Base-by-base conservation (phyloP, 2,888 invertebrate species). In the Platycheirus rosarum region DNA sequence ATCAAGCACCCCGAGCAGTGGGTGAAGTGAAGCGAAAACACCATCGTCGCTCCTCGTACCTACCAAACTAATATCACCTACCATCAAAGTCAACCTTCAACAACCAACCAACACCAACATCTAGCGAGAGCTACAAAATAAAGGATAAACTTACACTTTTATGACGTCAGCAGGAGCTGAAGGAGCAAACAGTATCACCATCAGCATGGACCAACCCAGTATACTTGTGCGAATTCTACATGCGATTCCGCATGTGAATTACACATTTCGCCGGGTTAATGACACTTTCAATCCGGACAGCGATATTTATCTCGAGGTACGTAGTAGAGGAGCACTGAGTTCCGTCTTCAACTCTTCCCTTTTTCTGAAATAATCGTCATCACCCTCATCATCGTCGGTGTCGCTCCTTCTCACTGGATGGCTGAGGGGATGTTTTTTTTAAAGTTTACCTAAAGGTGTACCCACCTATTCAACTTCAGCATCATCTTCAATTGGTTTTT, bases 231-330 rank as follows among this genome's bases (percentile, higher is more conserved):
- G 94, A 91, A 93, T 96, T 92, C 94, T 97, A 91, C 97, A 97
- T 92, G 93, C 94, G 88, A 93, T 97, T 92, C 97, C 97, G 86
- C 97, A 97, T 92, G 93, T 97, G 91, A 97, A 97, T 91, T 95
- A 97, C 89, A 95, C 95, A 87, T 94, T 97, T 89, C 95, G 96
- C 89, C 93, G 94, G 88, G 96, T 97, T 91, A 97, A 97, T 92
- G 95, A 95, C 90, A 96, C 97, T 86, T 98, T 98, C 92, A 95
- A 96, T 90, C 97, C 97, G 77, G 94, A 95, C 88, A 96, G 96
- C 88, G 95, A 95, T 87, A 93, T 96, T 88, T 98, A 98, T 92
- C 93, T 96, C 86, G 97, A 98, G 95, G 96, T 96, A 91, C 91
- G 92, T 88, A 84, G 16, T 4, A 26, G 11, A 9, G 20, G 23